Percentiles rank a stretch among this genome's conserved stretches.
phyloP scores from a whole-genome alignment of 2,113 vertebrate species.

The Pygoscelis adeliae region DNA sequence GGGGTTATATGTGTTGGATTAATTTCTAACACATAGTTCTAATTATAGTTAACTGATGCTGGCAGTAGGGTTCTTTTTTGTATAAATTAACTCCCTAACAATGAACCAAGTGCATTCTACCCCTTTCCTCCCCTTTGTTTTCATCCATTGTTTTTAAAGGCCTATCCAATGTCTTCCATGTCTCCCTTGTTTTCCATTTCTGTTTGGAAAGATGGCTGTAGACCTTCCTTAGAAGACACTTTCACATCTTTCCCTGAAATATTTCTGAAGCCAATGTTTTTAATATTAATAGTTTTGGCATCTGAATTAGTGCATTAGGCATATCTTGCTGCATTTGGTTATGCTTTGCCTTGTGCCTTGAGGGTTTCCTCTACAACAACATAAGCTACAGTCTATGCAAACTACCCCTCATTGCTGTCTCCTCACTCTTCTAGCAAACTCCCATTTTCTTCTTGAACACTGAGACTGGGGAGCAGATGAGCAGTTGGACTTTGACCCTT shows the following conservation, averaged over 20 bases:
- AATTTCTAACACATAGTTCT: neutral
- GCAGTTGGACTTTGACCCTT: neutral
- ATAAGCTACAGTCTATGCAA: neutral
- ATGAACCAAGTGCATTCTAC: neutral
- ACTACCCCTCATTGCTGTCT: neutral
- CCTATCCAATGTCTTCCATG: neutral
- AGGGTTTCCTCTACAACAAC: neutral
- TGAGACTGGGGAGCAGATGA: neutral
- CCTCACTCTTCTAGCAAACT: neutral
- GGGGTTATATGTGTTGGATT: neutral
- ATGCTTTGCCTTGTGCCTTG: neutral
- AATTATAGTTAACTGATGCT: neutral
- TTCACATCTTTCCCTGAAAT: neutral
- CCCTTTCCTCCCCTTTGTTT: neutral
- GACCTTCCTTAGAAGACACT: neutral
- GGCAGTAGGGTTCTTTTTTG: neutral
- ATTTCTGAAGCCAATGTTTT: neutral
- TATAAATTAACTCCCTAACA: neutral
- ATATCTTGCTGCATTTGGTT: neutral
- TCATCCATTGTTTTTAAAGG: neutral
- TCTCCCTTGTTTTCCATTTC: neutral
- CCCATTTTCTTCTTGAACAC: neutral
- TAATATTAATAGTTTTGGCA: neutral
- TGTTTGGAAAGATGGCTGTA: neutral
- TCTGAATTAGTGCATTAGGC: neutral